Conservation (phyloP, 2,797 vertebrate species). For the Micropoecilia bifurca region DNA sequence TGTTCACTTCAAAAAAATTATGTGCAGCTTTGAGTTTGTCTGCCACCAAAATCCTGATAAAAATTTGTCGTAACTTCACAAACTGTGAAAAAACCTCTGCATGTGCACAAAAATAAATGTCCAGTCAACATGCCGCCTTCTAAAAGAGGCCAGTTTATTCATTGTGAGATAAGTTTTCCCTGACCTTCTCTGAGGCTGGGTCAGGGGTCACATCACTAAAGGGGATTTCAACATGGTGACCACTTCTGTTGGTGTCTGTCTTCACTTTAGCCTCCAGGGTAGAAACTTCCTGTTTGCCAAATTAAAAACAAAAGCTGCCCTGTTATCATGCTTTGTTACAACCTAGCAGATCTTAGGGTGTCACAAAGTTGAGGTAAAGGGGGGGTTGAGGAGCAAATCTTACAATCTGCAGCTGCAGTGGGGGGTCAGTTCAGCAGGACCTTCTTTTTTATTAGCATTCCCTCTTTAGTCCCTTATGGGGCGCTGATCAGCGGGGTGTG, state of each 20-base stretch:
- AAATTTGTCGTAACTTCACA: not conserved
- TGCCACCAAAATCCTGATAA: not conserved
- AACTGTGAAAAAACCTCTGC: not conserved
- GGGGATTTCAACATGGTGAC: conserved; percentile 68
- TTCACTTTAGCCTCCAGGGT: conserved; percentile 62
- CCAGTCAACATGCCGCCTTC: conserved; percentile 46
- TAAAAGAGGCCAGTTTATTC: conserved; percentile 74
- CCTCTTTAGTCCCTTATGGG: conserved; percentile 47
- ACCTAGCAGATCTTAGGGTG: conserved; percentile 66
- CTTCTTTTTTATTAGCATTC: conserved; percentile 35
- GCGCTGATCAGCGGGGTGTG: conserved; percentile 48
- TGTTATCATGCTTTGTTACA: conserved; percentile 72
- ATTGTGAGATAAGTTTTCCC: conserved; percentile 73
- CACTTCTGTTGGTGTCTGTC: conserved; percentile 45
- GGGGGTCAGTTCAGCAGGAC: conserved; percentile 65
- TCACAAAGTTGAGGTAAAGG: conserved; percentile 31
- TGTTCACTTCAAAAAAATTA: not conserved
- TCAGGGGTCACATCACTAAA: conserved; percentile 75
- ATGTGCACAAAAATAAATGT: not conserved
- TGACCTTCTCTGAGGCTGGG: conserved; percentile 73
- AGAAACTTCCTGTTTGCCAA: conserved; percentile 70
- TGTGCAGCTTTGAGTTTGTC: not conserved
- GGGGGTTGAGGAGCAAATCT: conserved; percentile 16
- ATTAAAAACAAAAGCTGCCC: conserved; percentile 75
- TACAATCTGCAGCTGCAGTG: conserved; percentile 60